phyloP scores from a whole-genome alignment of 2,797 vertebrate genomes.

The Sebastes aleutianus region DNA sequence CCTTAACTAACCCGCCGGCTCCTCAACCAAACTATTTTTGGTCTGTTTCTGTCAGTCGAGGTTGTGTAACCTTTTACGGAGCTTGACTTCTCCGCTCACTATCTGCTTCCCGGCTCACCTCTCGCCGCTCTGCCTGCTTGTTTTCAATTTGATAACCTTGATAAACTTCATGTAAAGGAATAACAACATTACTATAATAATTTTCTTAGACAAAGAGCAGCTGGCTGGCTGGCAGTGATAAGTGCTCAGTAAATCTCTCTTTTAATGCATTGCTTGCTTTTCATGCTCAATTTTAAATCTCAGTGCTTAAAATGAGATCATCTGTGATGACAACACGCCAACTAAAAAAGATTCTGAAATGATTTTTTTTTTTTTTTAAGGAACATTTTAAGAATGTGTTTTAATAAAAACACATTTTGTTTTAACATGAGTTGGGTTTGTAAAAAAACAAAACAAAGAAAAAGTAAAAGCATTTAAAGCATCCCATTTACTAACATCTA shows the following conservation, averaged over 20 bases:
- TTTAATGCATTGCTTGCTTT: constrained; percentile 14
- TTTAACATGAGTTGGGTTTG: neutral
- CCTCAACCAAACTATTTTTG: neutral
- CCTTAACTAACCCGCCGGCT: neutral
- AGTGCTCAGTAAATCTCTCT: constrained; percentile 26
- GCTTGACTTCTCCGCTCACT: neutral
- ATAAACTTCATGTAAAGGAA: neutral
- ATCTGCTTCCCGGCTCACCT: neutral
- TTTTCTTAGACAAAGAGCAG: constrained; percentile 10
- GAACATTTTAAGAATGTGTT: neutral
- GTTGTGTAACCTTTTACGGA: constrained; percentile 47
- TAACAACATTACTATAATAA: neutral
- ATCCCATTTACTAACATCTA: neutral
- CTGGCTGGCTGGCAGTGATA: constrained; percentile 15
- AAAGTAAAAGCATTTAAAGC: neutral
- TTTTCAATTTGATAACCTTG: neutral
- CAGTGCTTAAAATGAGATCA: constrained; percentile 12
- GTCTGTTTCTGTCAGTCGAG: neutral
- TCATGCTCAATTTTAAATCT: constrained; percentile 23
- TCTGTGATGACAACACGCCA: neutral
- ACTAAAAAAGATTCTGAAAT: neutral
- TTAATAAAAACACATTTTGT: neutral
- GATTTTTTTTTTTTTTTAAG: neutral
- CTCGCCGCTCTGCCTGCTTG: neutral
- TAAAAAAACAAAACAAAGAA: neutral